Percentiles rank a stretch among this genome's conserved stretches.
Conservation (phyloP, 2,797 vertebrate species). For the Serranus cabrilla region DNA sequence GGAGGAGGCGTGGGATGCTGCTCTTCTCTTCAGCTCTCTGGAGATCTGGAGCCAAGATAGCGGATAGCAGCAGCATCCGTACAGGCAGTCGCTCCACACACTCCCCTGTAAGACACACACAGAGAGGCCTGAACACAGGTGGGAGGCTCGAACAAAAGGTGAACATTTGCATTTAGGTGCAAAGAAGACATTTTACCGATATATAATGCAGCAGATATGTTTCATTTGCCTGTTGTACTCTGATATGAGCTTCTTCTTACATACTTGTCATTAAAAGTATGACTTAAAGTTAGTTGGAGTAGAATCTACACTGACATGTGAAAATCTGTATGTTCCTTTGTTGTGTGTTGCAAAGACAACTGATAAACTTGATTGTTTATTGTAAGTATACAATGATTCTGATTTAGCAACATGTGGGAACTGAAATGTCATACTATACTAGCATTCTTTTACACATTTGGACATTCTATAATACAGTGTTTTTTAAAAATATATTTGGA, state of each 20-base stretch:
- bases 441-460: too few relatives aligned
- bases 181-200: slow-evolving; percentile 17
- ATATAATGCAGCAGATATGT: slow-evolving; percentile 3
- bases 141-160: slow-evolving; percentile 64
- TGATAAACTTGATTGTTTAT: too few relatives aligned
- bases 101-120: slow-evolving; percentile 70
- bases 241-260: not conserved
- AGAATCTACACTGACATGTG: not conserved
- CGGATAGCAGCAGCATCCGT: slow-evolving; percentile 84
- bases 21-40: slow-evolving; percentile 83
- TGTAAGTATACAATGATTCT: too few relatives aligned
- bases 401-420: too few relatives aligned
- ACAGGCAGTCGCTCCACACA: slow-evolving; percentile 84
- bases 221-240: not conserved
- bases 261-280: not conserved
- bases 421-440: too few relatives aligned
- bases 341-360: not conserved
- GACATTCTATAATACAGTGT: too few relatives aligned
- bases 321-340: not conserved
- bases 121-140: slow-evolving; percentile 53
- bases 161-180: slow-evolving; percentile 64
- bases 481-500: too few relatives aligned
- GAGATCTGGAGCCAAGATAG: slow-evolving; percentile 86
- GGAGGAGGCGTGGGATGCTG: slow-evolving; percentile 69
- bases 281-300: not conserved